Evolutionary conservation across 2,888 invertebrate species (phyloP).

Genomic region (Leptura quadrifasciata): DNA sequence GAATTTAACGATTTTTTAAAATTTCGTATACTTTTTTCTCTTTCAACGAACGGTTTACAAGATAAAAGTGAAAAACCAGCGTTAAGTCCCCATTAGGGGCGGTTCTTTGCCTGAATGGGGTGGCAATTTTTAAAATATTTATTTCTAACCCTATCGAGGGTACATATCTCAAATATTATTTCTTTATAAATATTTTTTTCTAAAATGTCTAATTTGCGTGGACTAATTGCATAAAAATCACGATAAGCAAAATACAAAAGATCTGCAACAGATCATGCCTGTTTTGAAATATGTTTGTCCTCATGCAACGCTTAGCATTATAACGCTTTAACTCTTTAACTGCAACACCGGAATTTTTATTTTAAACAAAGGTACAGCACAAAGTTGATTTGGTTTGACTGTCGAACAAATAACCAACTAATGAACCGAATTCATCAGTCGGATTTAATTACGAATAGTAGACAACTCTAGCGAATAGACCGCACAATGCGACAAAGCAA

Average conservation of each 20-base stretch:
- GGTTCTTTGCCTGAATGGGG: too few relatives aligned
- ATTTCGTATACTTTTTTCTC: too few relatives aligned
- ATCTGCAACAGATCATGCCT: background rate
- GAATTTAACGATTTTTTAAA: too few relatives aligned
- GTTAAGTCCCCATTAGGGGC: too few relatives aligned
- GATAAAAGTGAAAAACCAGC: too few relatives aligned
- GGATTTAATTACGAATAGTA: constrained; percentile 40
- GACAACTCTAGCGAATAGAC: constrained; percentile 29
- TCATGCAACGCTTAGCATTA: too few relatives aligned
- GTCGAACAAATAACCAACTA: constrained; percentile 38
- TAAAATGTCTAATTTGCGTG: too few relatives aligned
- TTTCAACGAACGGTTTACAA: too few relatives aligned
- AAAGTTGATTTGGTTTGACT: constrained; percentile 36
- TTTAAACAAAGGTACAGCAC: constrained; percentile 28
- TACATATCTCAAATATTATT: too few relatives aligned
- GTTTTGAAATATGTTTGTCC: background rate
- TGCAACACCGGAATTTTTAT: constrained; percentile 3
- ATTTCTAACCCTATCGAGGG: too few relatives aligned
- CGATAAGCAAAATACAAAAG: background rate
- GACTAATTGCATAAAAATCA: background rate
- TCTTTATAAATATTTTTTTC: too few relatives aligned
- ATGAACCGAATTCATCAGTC: constrained; percentile 42
- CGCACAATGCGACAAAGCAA: constrained; percentile 36
- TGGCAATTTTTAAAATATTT: too few relatives aligned
- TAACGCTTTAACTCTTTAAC: constrained; percentile 1